phyloP scores from a whole-genome alignment of 2,797 vertebrate genomes.

The Hemibagrus guttatus region DNA sequence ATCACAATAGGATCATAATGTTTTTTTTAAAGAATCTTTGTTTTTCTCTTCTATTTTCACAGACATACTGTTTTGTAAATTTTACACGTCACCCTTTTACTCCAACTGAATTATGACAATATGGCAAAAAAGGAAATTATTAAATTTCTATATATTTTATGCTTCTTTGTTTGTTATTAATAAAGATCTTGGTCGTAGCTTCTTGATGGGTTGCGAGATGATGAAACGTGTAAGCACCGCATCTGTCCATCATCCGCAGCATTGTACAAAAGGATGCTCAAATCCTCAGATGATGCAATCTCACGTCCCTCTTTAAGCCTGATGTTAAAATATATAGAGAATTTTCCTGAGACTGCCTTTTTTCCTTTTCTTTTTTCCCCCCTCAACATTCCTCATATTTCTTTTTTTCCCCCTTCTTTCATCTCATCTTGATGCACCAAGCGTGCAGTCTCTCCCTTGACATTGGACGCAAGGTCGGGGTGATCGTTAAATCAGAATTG shows the following conservation, averaged over 20 bases:
- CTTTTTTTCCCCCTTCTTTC: background rate
- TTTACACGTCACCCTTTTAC: background rate
- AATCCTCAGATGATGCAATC: background rate
- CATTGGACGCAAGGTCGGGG: conserved; percentile 38
- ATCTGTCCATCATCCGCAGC: background rate
- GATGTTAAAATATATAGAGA: background rate
- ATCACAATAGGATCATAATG: background rate
- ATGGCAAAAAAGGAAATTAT: too few species aligned
- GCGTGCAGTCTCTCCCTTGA: conserved; percentile 19
- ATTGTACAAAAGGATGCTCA: conserved; percentile 22
- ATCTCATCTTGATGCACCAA: background rate
- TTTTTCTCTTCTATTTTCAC: background rate
- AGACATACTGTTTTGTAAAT: background rate
- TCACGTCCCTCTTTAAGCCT: background rate
- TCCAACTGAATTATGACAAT: background rate
- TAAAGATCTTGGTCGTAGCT: background rate
- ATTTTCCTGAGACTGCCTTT: background rate
- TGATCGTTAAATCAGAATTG: background rate
- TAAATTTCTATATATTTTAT: background rate
- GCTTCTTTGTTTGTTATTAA: background rate
- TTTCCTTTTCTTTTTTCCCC: background rate
- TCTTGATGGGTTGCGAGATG: background rate
- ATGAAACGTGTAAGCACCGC: background rate
- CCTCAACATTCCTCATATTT: background rate
- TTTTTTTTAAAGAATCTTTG: background rate